phyloP scores from a whole-genome alignment of 2,888 invertebrate species.

The Encarsia formosa region DNA sequence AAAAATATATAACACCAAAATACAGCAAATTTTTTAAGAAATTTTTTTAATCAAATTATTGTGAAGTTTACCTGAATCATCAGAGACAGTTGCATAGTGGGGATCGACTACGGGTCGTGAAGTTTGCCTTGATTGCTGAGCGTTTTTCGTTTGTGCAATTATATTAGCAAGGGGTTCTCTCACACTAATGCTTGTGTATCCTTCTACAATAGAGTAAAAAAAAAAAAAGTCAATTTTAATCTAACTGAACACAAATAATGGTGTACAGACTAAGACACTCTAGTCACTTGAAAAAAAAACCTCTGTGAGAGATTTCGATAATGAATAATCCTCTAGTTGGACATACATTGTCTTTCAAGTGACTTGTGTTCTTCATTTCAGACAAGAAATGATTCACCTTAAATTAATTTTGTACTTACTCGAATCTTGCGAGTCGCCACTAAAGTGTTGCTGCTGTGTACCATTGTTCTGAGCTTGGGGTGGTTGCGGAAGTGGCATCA shows the following conservation, averaged over 20 bases:
- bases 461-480: conserved; percentile 42
- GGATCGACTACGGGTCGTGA: conserved; percentile 54
- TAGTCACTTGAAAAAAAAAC: too few species aligned
- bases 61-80: conserved; percentile 69
- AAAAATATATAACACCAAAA: not conserved
- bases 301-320: too few species aligned
- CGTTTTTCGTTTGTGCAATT: conserved; percentile 60
- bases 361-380: too few species aligned
- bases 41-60: not conserved
- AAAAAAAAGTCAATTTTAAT: conserved; percentile 3
- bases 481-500: conserved; percentile 48
- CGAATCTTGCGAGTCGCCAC: conserved; percentile 78
- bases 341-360: too few species aligned
- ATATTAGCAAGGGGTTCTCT: conserved; percentile 81
- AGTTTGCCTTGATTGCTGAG: conserved; percentile 46
- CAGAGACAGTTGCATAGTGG: conserved; percentile 87
- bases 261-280: too few species aligned
- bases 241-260: too few species aligned
- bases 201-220: conserved; percentile 60
- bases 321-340: too few species aligned
- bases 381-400: too few species aligned
- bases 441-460: conserved; percentile 65
- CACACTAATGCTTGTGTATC: conserved; percentile 88
- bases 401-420: conserved; percentile 26
- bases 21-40: not conserved